Percentiles rank a stretch among this genome's conserved stretches.
These are phyloP conservation scores for Xenopus borealis DNA, from an alignment of 2,113 vertebrate species.

Conservation along the genomic window DNA sequence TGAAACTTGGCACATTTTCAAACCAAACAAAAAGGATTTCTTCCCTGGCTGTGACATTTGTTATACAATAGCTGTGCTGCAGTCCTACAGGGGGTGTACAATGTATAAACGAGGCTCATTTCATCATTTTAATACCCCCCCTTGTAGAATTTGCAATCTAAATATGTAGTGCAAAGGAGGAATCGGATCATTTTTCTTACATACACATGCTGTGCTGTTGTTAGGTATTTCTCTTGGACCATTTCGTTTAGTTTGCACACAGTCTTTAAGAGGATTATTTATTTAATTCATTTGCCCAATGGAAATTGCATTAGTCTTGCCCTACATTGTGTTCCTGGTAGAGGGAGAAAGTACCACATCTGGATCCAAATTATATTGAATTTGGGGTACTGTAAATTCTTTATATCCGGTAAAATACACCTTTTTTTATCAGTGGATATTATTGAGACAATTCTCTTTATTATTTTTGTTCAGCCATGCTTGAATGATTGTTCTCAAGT, in stretches of 20 bases:
- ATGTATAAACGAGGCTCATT: slow-evolving; percentile 6
- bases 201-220: background rate
- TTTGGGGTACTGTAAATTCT: too few species aligned
- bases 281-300: too few species aligned
- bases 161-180: background rate
- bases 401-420: too few species aligned
- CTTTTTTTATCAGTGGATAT: too few species aligned
- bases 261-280: too few species aligned
- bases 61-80: slow-evolving; percentile 21
- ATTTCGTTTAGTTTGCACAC: background rate
- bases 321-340: too few species aligned
- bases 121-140: slow-evolving; percentile 10
- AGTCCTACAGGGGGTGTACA: background rate
- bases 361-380: too few species aligned
- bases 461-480: too few species aligned
- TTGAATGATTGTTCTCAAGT: too few species aligned
- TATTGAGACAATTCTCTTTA: too few species aligned
- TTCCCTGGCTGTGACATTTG: slow-evolving; percentile 25
- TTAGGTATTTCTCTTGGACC: background rate
- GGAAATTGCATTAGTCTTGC: too few species aligned
- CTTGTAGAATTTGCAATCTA: slow-evolving; percentile 2
- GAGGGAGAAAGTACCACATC: too few species aligned
- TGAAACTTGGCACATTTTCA: slow-evolving; percentile 37
- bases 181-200: background rate
- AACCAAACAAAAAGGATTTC: slow-evolving; percentile 25